Evolutionary conservation across 1,140 invertebrate genomes (phyloP).

Genomic region (Ephestia elutella): DNA sequence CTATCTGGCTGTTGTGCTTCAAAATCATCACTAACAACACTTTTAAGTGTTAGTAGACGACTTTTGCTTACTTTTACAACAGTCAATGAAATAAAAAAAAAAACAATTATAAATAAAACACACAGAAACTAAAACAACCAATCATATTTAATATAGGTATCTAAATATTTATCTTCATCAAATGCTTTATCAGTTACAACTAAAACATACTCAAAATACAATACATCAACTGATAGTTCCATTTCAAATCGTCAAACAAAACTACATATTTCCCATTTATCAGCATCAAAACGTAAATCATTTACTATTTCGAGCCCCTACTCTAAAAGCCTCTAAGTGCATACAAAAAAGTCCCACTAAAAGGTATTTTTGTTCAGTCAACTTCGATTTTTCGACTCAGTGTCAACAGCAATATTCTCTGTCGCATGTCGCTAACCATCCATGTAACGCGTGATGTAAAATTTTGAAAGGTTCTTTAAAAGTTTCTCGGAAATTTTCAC

Average conservation of each 20-base stretch:
- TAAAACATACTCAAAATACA: no score
- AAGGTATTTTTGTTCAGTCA: constrained; percentile 1
- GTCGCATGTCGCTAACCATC: background rate
- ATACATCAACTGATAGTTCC: background rate
- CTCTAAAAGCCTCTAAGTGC: constrained; percentile 12
- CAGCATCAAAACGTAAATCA: background rate
- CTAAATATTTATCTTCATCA: no score
- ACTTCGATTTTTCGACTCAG: constrained; percentile 17
- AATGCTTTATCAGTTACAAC: no score
- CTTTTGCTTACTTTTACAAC: no score
- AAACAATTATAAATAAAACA: no score
- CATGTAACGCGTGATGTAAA: background rate
- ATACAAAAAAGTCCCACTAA: constrained; percentile 12
- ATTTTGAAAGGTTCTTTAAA: background rate
- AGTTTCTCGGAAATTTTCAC: background rate
- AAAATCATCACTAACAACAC: no score
- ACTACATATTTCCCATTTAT: background rate
- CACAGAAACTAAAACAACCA: no score
- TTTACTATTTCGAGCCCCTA: background rate
- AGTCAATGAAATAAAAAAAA: no score
- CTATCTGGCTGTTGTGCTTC: no score
- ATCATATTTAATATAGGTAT: no score
- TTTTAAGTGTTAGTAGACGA: no score
- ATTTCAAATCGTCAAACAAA: background rate
- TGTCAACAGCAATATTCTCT: constrained; percentile 18